Base-by-base conservation (phyloP, 1,140 invertebrate species). In the Aphelenchoides besseyi region DNA sequence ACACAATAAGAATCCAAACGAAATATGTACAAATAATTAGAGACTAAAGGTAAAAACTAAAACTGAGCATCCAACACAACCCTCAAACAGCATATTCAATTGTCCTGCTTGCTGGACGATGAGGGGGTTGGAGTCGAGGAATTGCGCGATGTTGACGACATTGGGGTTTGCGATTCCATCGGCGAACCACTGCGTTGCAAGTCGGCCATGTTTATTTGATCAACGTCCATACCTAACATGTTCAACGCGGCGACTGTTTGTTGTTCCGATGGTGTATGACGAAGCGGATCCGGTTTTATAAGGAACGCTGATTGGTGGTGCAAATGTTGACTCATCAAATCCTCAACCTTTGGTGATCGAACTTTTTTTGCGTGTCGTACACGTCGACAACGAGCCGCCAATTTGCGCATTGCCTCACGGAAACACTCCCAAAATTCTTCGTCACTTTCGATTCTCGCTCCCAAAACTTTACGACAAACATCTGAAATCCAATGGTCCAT, bases 361-460 rank as follows among this genome's bases (percentile, higher is more conserved):
- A 66, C 63, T 30, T 66, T 66, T 32, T 66, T 66, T 16, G 63
- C 63, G 36, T 66, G 63, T 41, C 63, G 16, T 18, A 66, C 63
- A n/a, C 63, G 16, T 23, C 63, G 63, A 53, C 63, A 75, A 33
- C 74, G 48, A 12, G 74, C 74, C 28, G 74, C 75, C 30, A 78
- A 57, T 73, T 78, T 78, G 3, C 78, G 68, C 76, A 78, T 78
- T 2, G 76, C 78, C 37, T 78, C 76, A 29, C 76, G 78, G 41
- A 78, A 78, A 52, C 33, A 68, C 30, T 78, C 78, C 75, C 72
- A 79, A 54, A 78, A 78, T 57, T 78, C 76, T 54, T 78, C 74
- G 8, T 78, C 76, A n/a, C 53, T 48, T 18, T 71, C 62, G 8
- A 78, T 68, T 3, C 74, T 61, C n/a, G 61, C 37, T 23, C 68